Percentiles rank a stretch among this genome's conserved stretches.
These are phyloP conservation scores for Taurulus bubalis DNA, from an alignment of 2,113 vertebrate genomes.

Conservation along the genomic window DNA sequence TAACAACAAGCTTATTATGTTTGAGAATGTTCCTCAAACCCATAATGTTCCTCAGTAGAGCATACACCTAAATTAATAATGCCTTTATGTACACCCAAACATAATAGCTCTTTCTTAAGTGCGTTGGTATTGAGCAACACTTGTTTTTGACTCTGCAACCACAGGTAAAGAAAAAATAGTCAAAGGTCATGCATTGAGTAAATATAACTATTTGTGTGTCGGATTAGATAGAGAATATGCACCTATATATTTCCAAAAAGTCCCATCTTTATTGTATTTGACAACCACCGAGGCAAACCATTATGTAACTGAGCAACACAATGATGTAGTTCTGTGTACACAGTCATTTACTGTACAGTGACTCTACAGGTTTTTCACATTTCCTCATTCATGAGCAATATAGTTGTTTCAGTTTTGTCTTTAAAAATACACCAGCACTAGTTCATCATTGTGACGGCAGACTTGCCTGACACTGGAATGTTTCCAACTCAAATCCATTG, in stretches of 20 bases:
- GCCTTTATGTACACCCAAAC: not conserved
- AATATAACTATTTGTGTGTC: not conserved
- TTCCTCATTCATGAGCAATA: conserved; percentile 49
- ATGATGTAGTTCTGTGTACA: not conserved
- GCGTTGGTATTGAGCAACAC: too few species aligned
- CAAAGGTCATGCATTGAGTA: not conserved
- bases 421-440: conserved; percentile 13
- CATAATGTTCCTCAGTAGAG: not conserved
- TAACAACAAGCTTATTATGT: not conserved
- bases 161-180: not conserved
- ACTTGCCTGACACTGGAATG: not conserved
- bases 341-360: not conserved
- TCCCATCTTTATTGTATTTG: conserved; percentile 2
- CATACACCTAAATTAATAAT: not conserved
- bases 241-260: not conserved
- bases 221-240: not conserved
- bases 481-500: not conserved
- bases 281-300: not conserved
- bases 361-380: not conserved
- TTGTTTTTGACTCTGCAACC: not conserved
- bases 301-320: not conserved
- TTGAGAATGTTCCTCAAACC: not conserved
- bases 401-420: not conserved
- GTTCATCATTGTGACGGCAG: too few species aligned
- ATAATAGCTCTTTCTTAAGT: not conserved